Conservation (phyloP, 1,140 invertebrate species). For the Lepidotrigona ventralis region DNA sequence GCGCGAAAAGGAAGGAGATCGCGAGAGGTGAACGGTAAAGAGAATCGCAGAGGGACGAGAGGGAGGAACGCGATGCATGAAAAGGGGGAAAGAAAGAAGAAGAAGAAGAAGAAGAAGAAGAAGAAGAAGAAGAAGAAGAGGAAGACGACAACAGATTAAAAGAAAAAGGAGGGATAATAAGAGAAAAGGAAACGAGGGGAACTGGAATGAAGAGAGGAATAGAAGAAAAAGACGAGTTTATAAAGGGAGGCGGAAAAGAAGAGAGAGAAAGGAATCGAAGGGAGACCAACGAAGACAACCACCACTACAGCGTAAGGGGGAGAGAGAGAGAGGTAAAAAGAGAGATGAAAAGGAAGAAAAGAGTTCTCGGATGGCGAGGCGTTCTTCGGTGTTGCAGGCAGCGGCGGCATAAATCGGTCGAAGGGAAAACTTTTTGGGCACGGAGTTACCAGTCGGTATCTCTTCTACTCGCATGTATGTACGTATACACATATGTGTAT, state of each 20-base stretch:
- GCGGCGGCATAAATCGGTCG: constrained; percentile 67
- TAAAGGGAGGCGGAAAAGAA: constrained; percentile 24
- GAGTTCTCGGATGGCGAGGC: constrained; percentile 42
- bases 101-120: constrained; percentile 1
- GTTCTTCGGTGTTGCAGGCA: constrained; percentile 51
- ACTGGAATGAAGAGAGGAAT: constrained; percentile 44
- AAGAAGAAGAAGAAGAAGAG: not conserved
- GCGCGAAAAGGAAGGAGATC: constrained; percentile 1
- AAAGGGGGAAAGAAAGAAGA: constrained; percentile 19
- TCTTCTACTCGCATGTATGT: constrained; percentile 31
- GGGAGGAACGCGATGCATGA: not conserved
- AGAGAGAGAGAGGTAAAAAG: constrained; percentile 34
- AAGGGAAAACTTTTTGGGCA: constrained; percentile 69
- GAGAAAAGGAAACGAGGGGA: constrained; percentile 14
- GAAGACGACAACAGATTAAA: constrained; percentile 13
- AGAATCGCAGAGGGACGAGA: not conserved
- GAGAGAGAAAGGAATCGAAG: not conserved
- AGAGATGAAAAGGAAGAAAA: not conserved
- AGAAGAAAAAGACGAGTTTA: constrained; percentile 26
- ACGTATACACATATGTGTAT: constrained; percentile 67
- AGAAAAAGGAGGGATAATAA: constrained; percentile 15
- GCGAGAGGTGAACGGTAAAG: constrained; percentile 15
- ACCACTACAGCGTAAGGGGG: not conserved
- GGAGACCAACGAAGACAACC: not conserved
- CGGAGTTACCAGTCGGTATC: constrained; percentile 68